Percentiles rank a stretch among this genome's conserved stretches.
These are phyloP conservation scores for Aphidius gifuensis DNA, from an alignment of 1,140 invertebrate species.

Conservation along the genomic window DNA sequence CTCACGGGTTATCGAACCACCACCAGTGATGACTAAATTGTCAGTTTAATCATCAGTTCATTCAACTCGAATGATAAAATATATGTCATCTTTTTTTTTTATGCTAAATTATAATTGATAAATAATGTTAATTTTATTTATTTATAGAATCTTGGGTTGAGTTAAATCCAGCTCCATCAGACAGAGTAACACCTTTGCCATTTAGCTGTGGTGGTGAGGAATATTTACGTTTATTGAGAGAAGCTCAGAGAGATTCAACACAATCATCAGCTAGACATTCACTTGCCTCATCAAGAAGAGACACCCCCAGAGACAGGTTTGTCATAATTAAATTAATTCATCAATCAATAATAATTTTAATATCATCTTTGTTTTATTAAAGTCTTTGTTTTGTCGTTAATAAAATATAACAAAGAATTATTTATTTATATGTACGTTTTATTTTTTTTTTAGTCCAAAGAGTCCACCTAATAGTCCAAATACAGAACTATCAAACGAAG, in stretches of 20 bases:
- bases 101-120: too few species aligned
- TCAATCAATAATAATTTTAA: too few species aligned
- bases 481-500: constrained; percentile 72
- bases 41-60: too few species aligned
- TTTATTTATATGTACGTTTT: too few species aligned
- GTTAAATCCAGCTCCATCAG: constrained; percentile 61
- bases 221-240: constrained; percentile 76
- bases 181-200: constrained; percentile 66
- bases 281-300: constrained; percentile 74
- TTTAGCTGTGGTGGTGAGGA: constrained; percentile 65
- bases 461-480: constrained; percentile 88
- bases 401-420: too few species aligned
- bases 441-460: constrained; percentile 68
- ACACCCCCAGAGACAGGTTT: constrained; percentile 58
- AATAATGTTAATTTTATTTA: neutral
- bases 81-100: too few species aligned
- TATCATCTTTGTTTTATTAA: too few species aligned
- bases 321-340: constrained; percentile 15
- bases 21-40: too few species aligned
- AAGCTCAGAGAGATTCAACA: constrained; percentile 84
- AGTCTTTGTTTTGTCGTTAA: too few species aligned
- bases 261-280: constrained; percentile 80
- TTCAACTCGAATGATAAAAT: too few species aligned
- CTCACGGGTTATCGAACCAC: too few species aligned
- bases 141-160: constrained; percentile 84